Evolutionary conservation across 1,140 invertebrate genomes (phyloP), one percentile per base, ranked within the genome.

Genomic region (Augochlora pura): DNA sequence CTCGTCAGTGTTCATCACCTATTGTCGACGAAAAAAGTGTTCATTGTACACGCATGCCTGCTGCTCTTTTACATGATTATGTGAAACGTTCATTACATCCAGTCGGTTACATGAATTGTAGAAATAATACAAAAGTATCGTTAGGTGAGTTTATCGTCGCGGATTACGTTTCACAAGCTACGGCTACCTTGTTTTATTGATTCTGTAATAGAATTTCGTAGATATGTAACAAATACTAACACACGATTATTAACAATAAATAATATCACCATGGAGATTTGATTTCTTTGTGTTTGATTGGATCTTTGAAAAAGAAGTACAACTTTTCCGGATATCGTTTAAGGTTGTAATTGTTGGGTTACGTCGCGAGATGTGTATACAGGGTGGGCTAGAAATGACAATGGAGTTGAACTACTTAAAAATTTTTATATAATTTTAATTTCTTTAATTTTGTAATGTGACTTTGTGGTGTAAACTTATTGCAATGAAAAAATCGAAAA

Each of bases 1-100:
- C 69, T 86, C 82, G 75, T 82, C 84, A 81, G 79, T 69, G 73
- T 86, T 84, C 81, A 82, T 46, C 85, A 88, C 83, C 64, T 82
- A 81, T 63, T 85, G 66, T 89, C 86, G 87, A 85, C 80, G 42
- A 79, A 80, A 60, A 65, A 72, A 76, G 75, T 75, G 70, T 84
- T 81, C 82, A 84, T 89, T 86, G 81, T 88, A 86, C 86, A 83
- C 87, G 89, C 88, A 90, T 90, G 89, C 84, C 88, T 88, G 87
- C 80, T 89, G 84, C 84, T 89, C 87, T 84, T n/a, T 83, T 88
- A 85, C 62, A 39, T 63, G 73, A 80, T 23, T 84, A 85, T 80
- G 69, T 76, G 38, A 32, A 72, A 83, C 62, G 76, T 75, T 42
- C 52, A 65, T 38, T 76, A 38, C 80, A 77, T 39, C 8, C 49